Evolutionary conservation across 2,888 invertebrate genomes (phyloP), one percentile per base, ranked within the genome.

Genomic region (Harpalus rubripes): DNA sequence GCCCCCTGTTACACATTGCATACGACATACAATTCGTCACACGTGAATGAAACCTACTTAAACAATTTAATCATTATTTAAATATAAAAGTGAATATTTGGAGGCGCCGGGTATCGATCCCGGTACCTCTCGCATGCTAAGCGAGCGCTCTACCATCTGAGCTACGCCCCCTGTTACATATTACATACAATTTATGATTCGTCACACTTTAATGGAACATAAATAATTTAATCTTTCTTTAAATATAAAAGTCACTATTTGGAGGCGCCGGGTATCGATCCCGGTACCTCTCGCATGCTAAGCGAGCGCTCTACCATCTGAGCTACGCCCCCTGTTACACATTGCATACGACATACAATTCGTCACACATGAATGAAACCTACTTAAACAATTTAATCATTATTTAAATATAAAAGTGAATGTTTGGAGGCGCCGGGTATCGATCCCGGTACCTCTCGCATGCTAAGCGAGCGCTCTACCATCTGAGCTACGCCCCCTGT

Each of bases 391-490:
- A 22, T 22, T 22, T 22, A n/a, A n/a, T n/a, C n/a, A n/a, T n/a
- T n/a, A n/a, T 22, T 22, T 22, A 22, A 22, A 22, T 22, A 22
- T 22, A 22, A 22, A 22, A 22, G 22, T 22, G 22, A 22, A 22
- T 22, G 22, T 58, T 86, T 90, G 90, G 90, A 90, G 90, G 90
- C 90, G 90, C 90, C 90, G 90, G 90, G 90, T 87, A 92, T 92
- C 92, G 92, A 92, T 92, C 92, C 92, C 92, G 91, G 92, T 92
- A 92, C 92, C 92, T 92, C 92, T 92, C 92, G 91, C 92, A 92
- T 92, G 92, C 92, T 92, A 92, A 92, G 91, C 92, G 92, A 92
- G 92, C 92, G 92, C 92, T 92, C 92, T 92, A 92, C 92, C 92
- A 92, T 92, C 91, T 92, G 92, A 92, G 92, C 92, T 92, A 92